Percentiles rank a stretch among this genome's conserved stretches.
These are phyloP conservation scores for Clitarchus hookeri DNA, from an alignment of 2,888 invertebrate species.

Conservation along the genomic window DNA sequence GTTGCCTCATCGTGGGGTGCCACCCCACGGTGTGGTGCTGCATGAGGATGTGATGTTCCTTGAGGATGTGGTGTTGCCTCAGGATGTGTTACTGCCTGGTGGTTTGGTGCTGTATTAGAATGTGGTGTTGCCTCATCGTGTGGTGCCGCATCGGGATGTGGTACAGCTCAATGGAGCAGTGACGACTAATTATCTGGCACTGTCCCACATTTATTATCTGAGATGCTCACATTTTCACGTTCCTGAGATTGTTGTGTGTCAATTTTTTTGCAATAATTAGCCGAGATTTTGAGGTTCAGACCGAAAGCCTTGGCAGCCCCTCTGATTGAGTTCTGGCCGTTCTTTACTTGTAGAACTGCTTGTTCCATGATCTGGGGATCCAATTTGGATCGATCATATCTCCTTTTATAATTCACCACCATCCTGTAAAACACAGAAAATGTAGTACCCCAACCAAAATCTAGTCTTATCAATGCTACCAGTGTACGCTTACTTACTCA, in stretches of 20 bases:
- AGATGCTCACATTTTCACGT: background rate
- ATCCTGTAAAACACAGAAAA: background rate
- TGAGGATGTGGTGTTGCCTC: too few relatives aligned
- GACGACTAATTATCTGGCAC: background rate
- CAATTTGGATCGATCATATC: background rate
- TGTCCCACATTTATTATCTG: background rate
- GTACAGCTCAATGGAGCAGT: background rate
- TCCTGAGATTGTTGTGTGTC: background rate
- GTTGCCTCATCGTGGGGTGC: too few relatives aligned
- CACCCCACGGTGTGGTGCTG: too few relatives aligned
- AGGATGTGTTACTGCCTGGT: too few relatives aligned
- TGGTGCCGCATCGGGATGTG: background rate
- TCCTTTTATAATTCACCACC: background rate
- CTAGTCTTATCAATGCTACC: background rate
- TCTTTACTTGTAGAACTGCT: background rate
- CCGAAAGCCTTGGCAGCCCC: constrained; percentile 4
- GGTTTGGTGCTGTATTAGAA: too few relatives aligned
- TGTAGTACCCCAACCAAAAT: background rate
- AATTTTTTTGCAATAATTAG: background rate
- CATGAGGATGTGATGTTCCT: too few relatives aligned
- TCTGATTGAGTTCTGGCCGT: background rate
- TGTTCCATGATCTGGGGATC: background rate
- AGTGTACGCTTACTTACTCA: background rate
- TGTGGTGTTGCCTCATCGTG: background rate
- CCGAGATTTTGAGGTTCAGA: background rate